Evolutionary conservation across 2,888 invertebrate species (phyloP), one percentile per base, ranked within the genome.

Genomic region (Caenorhabditis becei): DNA sequence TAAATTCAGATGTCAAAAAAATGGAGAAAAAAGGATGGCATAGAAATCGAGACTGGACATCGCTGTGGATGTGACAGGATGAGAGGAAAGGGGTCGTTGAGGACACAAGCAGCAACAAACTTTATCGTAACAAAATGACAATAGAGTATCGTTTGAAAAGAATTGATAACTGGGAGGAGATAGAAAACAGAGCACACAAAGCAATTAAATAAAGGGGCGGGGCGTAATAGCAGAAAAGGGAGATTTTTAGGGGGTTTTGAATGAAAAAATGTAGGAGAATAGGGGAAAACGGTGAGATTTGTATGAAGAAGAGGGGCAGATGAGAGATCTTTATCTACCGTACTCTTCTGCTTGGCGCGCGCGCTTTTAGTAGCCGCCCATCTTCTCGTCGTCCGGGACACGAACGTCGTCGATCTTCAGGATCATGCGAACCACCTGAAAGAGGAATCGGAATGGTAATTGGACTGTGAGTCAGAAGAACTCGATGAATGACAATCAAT

Each of bases 321-420:
- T 62, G 47, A 26, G 44, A 80, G 75, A 74, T 71, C 28, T 66
- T 65, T 51, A 77, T 77, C 63, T 67, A 67, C 59, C 67, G 62
- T 53, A 54, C 41, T 51, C 61, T 53, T 32, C 44, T n/a, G 4
- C 3, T 11, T 20, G 10, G 41, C 16, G 41, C 41, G 41, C 41
- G 41, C 41, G 14, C 24, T 35, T 26, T 70, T 63, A 85, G 53
- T 84, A 78, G 26, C 77, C 71, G 37, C 67, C 77, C 81, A 86
- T 81, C 77, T 65, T 69, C 47, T 90, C 87, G 80, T 92, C 92
- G 66, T 92, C 92, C 56, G 94, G 93, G 77, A 94, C 93, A 86
- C 95, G 94, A 49, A 99, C 95, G 92, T 99, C 99, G 92, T 99
- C 99, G 80, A 99, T 99, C 93, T 99, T 99, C 86, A 99, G 94